Conservation (phyloP, 2,113 vertebrate species). For the Etheostoma spectabile region DNA sequence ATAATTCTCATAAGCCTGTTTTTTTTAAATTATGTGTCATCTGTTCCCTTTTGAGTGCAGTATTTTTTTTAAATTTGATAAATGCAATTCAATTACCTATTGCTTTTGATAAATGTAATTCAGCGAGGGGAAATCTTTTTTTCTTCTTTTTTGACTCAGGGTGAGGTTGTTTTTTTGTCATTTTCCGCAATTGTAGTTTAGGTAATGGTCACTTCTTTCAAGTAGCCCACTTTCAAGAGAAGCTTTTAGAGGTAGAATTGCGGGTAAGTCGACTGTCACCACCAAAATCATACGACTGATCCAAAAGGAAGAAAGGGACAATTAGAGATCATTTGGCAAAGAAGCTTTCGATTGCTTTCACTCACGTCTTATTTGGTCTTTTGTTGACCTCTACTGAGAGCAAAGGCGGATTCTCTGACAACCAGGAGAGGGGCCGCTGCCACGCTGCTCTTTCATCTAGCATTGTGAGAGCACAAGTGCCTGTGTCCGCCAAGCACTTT, state of each 20-base stretch:
- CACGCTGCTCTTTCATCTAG: conserved; percentile 94
- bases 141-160: conserved; percentile 37
- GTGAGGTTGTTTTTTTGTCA: conserved; percentile 40
- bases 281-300: conserved; percentile 85
- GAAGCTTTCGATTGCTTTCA: conserved; percentile 93
- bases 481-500: conserved; percentile 90
- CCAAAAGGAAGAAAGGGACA: conserved; percentile 92
- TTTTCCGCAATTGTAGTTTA: conserved; percentile 79
- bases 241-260: conserved; percentile 88
- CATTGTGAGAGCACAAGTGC: conserved; percentile 88
- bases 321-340: conserved; percentile 98
- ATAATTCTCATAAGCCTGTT: conserved; percentile 27
- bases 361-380: conserved; percentile 90
- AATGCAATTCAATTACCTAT: conserved; percentile 70
- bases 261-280: conserved; percentile 83
- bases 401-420: conserved; percentile 84
- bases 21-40: conserved; percentile 57
- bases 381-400: conserved; percentile 93
- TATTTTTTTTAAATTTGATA: conserved; percentile 52
- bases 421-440: conserved; percentile 82
- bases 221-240: conserved; percentile 77
- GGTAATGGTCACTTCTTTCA: conserved; percentile 85
- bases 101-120: conserved; percentile 78
- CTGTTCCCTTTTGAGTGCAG: conserved; percentile 45
- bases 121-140: conserved; percentile 53